Base-by-base conservation (phyloP, 2,888 invertebrate species). In the Aporophyla lueneburgensis region DNA sequence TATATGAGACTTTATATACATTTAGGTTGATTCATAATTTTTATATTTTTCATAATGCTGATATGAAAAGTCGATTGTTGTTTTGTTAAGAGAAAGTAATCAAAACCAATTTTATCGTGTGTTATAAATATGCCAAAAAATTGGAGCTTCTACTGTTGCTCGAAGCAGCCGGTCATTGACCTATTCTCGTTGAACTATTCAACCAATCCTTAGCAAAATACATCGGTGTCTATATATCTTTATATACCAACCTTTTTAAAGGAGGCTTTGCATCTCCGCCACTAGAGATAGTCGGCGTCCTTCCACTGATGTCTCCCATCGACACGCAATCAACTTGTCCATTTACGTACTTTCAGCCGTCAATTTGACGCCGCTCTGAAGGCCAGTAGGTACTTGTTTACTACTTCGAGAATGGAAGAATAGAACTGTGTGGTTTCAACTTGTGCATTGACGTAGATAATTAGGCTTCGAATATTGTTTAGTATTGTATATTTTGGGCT, bases 261-360 rank as follows among this genome's bases (percentile, higher is more conserved):
- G 33, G 33, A 33, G 46, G 21, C 63, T 58, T 76, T 56, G 46
- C 70, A 81, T 81, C 82, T 81, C 61, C 24, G 40, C 2, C 24
- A 46, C 51, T 40, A 40, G 58, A 70, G 27, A 61, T 27, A 27
- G 71, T 54, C 27, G 58, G 51, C 68, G 58, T 67, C 72, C 49
- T 66, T 58, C 72, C 62, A 76, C 85, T 76, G 85, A 83, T 66
- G 62, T 49, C 76, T 65, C 65, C 71, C 62, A 83, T 79, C 75
- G 74, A 63, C 83, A 84, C 74, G 58, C 78, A 79, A 85, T 82
- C 59, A 71, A 73, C 82, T 85, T 75, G 76, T 43, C 66, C 62
- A 76, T 81, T 86, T 74, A 76, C 76, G 78, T 73, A 67, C 76
- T 63, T 84, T 16, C 53, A 81, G 69, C 70, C 85, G 83, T 85